Percentiles rank a stretch among this genome's conserved stretches.
phyloP scores from a whole-genome alignment of 2,888 invertebrate species.

The Drosophila pseudotalamancana region DNA sequence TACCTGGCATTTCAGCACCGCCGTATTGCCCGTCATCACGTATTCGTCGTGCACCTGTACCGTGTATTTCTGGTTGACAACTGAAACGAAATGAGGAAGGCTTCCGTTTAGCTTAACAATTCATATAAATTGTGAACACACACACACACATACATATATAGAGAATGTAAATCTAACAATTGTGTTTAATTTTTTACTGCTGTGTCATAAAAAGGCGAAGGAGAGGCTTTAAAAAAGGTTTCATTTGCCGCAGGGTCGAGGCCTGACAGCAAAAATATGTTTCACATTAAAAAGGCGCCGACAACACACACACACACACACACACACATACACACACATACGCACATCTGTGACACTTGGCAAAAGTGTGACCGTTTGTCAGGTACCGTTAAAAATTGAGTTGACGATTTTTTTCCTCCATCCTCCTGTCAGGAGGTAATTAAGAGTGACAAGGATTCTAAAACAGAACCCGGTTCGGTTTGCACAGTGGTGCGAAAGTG shows the following conservation, averaged over 20 bases:
- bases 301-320: constrained; percentile 12
- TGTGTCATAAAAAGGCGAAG: constrained; percentile 37
- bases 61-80: constrained; percentile 93
- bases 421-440: constrained; percentile 47
- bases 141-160: too few relatives aligned
- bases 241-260: constrained; percentile 6
- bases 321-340: constrained; percentile 11
- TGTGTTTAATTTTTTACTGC: constrained; percentile 54
- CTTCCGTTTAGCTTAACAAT: constrained; percentile 6
- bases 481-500: constrained; percentile 39
- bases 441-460: constrained; percentile 70
- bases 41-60: constrained; percentile 96
- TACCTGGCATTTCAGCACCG: constrained; percentile 92
- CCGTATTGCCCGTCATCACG: constrained; percentile 95
- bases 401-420: constrained; percentile 54
- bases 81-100: constrained; percentile 85
- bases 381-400: constrained; percentile 59
- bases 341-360: constrained; percentile 64
- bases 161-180: constrained; percentile 41
- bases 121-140: background rate
- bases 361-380: constrained; percentile 72
- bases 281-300: constrained; percentile 49
- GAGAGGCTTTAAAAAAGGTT: background rate
- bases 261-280: constrained; percentile 64
- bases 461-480: constrained; percentile 18